Percentiles rank a stretch among this genome's conserved stretches.
phyloP scores from a whole-genome alignment of 2,888 invertebrate species.

The Emmelina monodactyla region DNA sequence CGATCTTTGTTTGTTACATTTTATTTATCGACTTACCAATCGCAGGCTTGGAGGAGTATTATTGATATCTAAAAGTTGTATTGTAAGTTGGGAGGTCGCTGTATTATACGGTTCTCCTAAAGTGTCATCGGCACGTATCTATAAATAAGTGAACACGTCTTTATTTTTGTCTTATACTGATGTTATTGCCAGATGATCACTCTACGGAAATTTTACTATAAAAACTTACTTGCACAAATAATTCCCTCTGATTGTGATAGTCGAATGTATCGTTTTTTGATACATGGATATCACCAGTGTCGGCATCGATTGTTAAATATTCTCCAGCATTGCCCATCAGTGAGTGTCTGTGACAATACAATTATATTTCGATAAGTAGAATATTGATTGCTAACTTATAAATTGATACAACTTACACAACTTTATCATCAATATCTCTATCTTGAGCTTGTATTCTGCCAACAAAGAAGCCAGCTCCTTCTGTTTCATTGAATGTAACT shows the following conservation, averaged over 20 bases:
- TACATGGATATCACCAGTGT: slow-evolving; percentile 66
- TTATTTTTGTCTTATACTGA: too few relatives aligned
- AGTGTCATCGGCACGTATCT: slow-evolving; percentile 55
- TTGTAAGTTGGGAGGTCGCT: slow-evolving; percentile 61
- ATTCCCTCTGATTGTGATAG: slow-evolving; percentile 65
- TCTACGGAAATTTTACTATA: too few relatives aligned
- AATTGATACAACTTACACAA: slow-evolving; percentile 61
- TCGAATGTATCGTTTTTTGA: slow-evolving; percentile 63
- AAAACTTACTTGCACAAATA: slow-evolving; percentile 54
- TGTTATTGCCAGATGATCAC: too few relatives aligned
- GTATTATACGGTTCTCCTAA: slow-evolving; percentile 48
- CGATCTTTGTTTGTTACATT: neutral
- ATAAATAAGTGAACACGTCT: too few relatives aligned
- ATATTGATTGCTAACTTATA: neutral
- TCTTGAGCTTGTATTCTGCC: slow-evolving; percentile 65
- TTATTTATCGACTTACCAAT: slow-evolving; percentile 48
- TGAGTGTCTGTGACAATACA: slow-evolving; percentile 44
- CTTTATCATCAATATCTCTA: slow-evolving; percentile 66
- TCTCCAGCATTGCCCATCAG: slow-evolving; percentile 54
- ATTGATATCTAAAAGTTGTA: slow-evolving; percentile 74
- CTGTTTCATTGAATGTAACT: slow-evolving; percentile 64
- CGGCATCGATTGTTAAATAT: slow-evolving; percentile 54
- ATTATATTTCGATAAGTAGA: neutral
- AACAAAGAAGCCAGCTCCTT: slow-evolving; percentile 49
- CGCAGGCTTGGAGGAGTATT: slow-evolving; percentile 74